Base-by-base conservation (phyloP, 1,140 invertebrate species). In the Lepidotrigona ventralis region DNA sequence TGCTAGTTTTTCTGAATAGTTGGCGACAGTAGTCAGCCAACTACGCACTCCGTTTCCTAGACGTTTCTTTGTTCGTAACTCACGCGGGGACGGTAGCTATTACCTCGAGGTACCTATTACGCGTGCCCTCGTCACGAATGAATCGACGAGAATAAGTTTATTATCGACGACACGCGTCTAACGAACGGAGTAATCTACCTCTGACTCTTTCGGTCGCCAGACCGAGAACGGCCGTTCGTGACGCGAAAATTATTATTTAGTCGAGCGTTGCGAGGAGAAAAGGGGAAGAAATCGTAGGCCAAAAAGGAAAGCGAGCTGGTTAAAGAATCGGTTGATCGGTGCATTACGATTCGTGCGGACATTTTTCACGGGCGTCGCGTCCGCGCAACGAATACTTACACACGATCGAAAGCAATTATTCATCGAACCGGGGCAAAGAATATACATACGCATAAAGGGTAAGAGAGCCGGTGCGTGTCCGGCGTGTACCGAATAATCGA, bases 341-440 rank as follows among this genome's bases (percentile, higher is more conserved):
- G 60, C 69, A 70, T 69, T 51, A 69, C 54, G 81, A 82, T 82
- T 82, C 64, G 74, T 23, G n/a, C 46, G 29, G 66, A 14, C 81
- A 79, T 83, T 83, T 83, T 79, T 83, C 76, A 83, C 56, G 51
- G 6, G 6, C 12, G 80, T 76, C 54, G 75, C 75, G 56, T 56
- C 56, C 58, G 66, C 63, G 70, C 23, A 51, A 33, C 54, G 63
- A 26, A 72, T 11, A 23, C 23, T 60, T 66, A 70, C 66, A 64
- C 69, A 78, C 74, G 78, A 6, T 64, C 76, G 56, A 84, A 56
- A 63, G 82, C 83, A 70, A 87, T 88, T 81, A 85, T 60, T 88
- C 86, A 88, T 88, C 86, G 77, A 54, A 33, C 70, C 85, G 64
- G 79, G 77, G 83, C 60, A 81, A 73, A 86, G 81, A 46, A 46